Percentiles rank a stretch among this genome's conserved stretches.
Conservation (phyloP, 2,113 vertebrate species). For the Etia nguti region DNA sequence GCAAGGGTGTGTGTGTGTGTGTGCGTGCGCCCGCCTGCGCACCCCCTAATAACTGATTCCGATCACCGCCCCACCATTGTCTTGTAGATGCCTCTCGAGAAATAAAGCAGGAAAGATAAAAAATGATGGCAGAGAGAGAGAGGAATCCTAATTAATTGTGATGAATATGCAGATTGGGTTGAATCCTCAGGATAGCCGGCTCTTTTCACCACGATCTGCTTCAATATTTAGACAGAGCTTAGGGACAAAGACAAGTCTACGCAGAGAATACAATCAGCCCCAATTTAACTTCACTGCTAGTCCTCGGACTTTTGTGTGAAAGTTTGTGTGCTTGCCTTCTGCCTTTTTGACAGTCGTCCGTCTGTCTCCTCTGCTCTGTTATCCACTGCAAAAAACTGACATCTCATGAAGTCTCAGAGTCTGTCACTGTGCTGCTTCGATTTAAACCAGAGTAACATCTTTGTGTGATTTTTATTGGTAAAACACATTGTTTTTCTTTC, state of each 20-base stretch:
- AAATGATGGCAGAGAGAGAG: constrained; percentile 56
- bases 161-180: constrained; percentile 73
- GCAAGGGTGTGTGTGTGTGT: not conserved
- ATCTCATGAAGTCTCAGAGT: not conserved
- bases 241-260: constrained; percentile 58
- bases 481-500: not conserved
- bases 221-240: constrained; percentile 70
- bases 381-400: not conserved
- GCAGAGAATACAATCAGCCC: constrained; percentile 59
- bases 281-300: constrained; percentile 44
- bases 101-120: constrained; percentile 62
- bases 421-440: not conserved
- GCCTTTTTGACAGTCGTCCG: not conserved
- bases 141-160: constrained; percentile 71
- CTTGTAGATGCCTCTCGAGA: constrained; percentile 63
- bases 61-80: constrained; percentile 62
- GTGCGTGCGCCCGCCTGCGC: not conserved
- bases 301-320: not conserved
- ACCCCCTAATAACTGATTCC: constrained; percentile 60
- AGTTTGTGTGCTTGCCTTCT: not conserved
- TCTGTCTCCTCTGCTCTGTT: not conserved
- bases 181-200: constrained; percentile 65
- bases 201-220: constrained; percentile 60
- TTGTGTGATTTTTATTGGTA: not conserved
- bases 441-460: not conserved